phyloP scores from a whole-genome alignment of 92 coral and sea anemone species.

The Porites rus region DNA sequence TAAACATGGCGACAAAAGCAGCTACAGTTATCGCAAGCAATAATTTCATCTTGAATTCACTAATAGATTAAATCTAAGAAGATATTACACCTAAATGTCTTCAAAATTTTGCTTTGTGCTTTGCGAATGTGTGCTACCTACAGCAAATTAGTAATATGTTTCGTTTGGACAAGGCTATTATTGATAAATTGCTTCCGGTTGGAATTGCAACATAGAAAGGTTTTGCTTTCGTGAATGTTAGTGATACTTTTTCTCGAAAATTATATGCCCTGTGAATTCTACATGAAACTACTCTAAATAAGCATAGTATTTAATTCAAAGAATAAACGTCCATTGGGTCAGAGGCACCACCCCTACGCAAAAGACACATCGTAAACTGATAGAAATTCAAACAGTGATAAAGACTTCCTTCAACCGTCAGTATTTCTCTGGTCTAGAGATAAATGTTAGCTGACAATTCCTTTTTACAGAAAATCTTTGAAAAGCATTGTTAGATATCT shows the following conservation, averaged over 20 bases:
- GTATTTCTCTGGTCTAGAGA: neutral
- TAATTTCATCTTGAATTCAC: neutral
- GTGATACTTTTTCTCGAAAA: neutral
- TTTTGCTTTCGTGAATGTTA: neutral
- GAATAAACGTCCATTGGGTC: neutral
- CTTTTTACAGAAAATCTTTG: no score
- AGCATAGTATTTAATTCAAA: neutral
- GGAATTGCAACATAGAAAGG: constrained; percentile 16
- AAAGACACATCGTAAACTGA: neutral
- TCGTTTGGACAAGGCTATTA: neutral
- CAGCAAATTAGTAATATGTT: neutral
- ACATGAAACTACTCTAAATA: neutral
- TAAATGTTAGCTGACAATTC: neutral
- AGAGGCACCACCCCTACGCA: no score
- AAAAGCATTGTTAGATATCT: neutral
- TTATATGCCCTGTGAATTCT: neutral
- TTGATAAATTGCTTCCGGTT: constrained; percentile 18
- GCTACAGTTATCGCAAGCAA: neutral
- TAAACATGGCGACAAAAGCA: neutral
- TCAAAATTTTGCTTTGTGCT: neutral
- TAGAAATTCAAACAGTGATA: neutral
- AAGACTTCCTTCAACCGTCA: neutral
- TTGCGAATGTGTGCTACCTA: neutral
- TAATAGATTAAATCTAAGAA: neutral
- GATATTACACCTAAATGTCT: neutral